These are phyloP conservation scores for Tridacna crocea DNA, from an alignment of 2,888 invertebrate species.

Conservation along the genomic window DNA sequence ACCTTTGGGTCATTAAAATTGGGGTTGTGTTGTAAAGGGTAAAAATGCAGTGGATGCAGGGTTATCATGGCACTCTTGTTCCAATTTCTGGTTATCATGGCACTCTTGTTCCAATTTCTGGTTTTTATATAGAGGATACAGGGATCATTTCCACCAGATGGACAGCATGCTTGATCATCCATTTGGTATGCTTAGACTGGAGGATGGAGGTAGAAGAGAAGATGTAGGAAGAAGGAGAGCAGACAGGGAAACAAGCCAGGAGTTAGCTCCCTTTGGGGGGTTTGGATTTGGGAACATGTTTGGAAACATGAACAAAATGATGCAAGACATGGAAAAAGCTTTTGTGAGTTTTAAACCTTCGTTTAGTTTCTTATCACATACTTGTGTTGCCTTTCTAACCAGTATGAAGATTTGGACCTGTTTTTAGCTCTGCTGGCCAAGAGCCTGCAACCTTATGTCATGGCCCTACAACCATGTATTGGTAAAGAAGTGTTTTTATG, in stretches of 20 bases:
- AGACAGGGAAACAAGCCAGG: constrained; percentile 25
- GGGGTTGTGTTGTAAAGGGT: too few relatives aligned
- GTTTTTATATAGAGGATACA: constrained; percentile 64
- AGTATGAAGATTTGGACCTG: too few relatives aligned
- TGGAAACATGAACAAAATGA: constrained; percentile 77
- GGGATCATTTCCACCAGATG: constrained; percentile 72
- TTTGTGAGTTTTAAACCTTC: constrained; percentile 71
- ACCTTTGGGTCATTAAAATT: too few relatives aligned
- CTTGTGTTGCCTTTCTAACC: too few relatives aligned
- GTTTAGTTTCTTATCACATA: too few relatives aligned
- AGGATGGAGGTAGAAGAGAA: constrained; percentile 15
- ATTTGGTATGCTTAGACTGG: constrained; percentile 60
- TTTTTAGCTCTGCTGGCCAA: too few relatives aligned
- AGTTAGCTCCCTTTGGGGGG: constrained; percentile 61
- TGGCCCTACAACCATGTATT: not conserved
- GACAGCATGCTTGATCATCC: constrained; percentile 67
- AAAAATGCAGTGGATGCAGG: too few relatives aligned
- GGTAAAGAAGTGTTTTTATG: too few relatives aligned
- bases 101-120: too few relatives aligned
- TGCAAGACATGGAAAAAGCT: constrained; percentile 73
- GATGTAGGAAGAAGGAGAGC: constrained; percentile 13
- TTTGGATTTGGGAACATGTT: constrained; percentile 73
- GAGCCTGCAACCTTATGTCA: too few relatives aligned
- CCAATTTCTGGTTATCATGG: too few relatives aligned
- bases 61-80: too few relatives aligned